Percentiles rank a stretch among this genome's conserved stretches.
Evolutionary conservation across 1,140 invertebrate species (phyloP).

Genomic region (Zaprionus capensis): DNA sequence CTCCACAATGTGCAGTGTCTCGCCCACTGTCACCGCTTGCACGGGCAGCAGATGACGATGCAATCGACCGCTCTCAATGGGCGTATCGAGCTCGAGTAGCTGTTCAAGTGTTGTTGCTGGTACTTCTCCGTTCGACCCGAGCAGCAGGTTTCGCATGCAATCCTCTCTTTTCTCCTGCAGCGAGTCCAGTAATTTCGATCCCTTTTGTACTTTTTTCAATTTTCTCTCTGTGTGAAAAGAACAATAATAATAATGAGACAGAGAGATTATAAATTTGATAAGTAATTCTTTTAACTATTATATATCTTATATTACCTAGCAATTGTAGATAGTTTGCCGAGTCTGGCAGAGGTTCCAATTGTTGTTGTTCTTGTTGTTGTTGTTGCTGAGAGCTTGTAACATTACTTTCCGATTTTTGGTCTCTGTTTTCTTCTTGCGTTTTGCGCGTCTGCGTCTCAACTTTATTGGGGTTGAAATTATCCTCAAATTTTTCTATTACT

Average conservation of each 20-base stretch:
- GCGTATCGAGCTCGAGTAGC: slow-evolving; percentile 82
- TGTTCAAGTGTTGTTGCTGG: slow-evolving; percentile 57
- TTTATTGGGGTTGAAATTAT: slow-evolving; percentile 83
- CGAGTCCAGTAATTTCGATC: slow-evolving; percentile 84
- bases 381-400: slow-evolving; percentile 9
- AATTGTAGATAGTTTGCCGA: slow-evolving; percentile 75
- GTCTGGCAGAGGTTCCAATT: slow-evolving; percentile 80
- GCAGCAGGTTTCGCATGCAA: slow-evolving; percentile 84
- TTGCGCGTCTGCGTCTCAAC: slow-evolving; percentile 4
- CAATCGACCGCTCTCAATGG: slow-evolving; percentile 78
- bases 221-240: slow-evolving; percentile 81
- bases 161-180: slow-evolving; percentile 84
- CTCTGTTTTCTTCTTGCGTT: slow-evolving; percentile 6
- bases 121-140: slow-evolving; percentile 62
- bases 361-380: neutral
- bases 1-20: slow-evolving; percentile 85
- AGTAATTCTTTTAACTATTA: slow-evolving; percentile 3
- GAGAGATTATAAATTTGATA: neutral
- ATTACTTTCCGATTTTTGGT: slow-evolving; percentile 30
- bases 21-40: slow-evolving; percentile 85
- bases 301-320: slow-evolving; percentile 50
- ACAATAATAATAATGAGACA: neutral
- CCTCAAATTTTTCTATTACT: slow-evolving; percentile 82
- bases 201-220: slow-evolving; percentile 84
- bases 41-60: slow-evolving; percentile 84